Evolutionary conservation across 2,888 invertebrate species (phyloP), one percentile per base, ranked within the genome.

Genomic region (Dicyrtomina minuta): DNA sequence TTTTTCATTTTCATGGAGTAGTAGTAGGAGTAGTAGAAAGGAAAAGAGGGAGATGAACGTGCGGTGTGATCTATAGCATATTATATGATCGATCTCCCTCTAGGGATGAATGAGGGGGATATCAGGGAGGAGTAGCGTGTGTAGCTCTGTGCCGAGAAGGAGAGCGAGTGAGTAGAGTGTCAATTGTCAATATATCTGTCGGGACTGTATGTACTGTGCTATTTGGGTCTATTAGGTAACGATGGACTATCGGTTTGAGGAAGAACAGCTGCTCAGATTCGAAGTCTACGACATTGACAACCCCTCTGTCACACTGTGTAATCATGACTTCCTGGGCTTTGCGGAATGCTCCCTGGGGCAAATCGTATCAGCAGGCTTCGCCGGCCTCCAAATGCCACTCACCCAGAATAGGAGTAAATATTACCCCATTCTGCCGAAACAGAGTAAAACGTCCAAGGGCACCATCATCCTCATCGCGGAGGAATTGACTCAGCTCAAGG

Each of bases 191-290:
- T n/a, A n/a, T n/a, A n/a, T n/a, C n/a, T n/a, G n/a, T n/a, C n/a
- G n/a, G n/a, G n/a, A n/a, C n/a, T n/a, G n/a, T n/a, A n/a, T n/a
- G n/a, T n/a, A n/a, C n/a, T n/a, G n/a, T n/a, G n/a, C n/a, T n/a
- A n/a, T n/a, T n/a, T n/a, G n/a, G n/a, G n/a, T 5, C 33, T 39
- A 6, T 24, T 43, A 83, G 77, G 83, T 87, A 74, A 80, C 82
- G 26, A 76, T 86, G 51, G 83, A 83, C 65, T 87, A 86, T 78
- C 82, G 82, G 70, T 87, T 87, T 81, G 86, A 87, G 78, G 84
- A 85, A 72, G 84, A 84, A 58, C 87, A 87, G 79, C 79, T 83
- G 49, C 79, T 87, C 39, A 81, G 82, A 74, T 84, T 87, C 79
- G 83, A 84, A 72, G 81, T 72, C 1, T 83, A 81, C 77, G 83